Percentiles rank a stretch among this genome's conserved stretches.
phyloP scores from a whole-genome alignment of 1,140 invertebrate genomes.

The Drusus annulatus region DNA sequence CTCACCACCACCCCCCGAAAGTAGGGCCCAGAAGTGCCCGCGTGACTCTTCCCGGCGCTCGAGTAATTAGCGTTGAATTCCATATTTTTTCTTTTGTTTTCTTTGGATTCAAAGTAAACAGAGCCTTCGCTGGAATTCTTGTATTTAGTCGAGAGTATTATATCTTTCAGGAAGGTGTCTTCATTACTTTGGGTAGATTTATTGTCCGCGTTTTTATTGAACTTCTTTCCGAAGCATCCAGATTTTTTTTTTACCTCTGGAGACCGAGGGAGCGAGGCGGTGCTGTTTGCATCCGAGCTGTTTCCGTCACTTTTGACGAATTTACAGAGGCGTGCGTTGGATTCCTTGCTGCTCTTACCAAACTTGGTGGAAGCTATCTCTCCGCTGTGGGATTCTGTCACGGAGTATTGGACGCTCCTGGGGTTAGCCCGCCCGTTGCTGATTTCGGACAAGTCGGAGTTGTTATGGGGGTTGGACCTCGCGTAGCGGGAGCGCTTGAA shows the following conservation, averaged over 20 bases:
- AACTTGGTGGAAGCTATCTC: too few species aligned
- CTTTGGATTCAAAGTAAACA: slow-evolving; percentile 29
- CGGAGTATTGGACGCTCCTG: slow-evolving; percentile 45
- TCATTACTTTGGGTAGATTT: background rate
- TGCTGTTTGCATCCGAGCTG: background rate
- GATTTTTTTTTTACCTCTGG: slow-evolving; percentile 3
- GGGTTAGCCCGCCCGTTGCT: slow-evolving; percentile 6
- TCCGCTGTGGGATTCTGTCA: background rate
- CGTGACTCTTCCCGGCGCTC: slow-evolving; percentile 31
- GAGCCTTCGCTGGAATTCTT: slow-evolving; percentile 24
- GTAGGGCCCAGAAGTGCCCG: background rate
- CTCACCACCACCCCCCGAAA: too few species aligned
- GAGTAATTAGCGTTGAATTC: slow-evolving; percentile 48
- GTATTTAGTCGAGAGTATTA: slow-evolving; percentile 27
- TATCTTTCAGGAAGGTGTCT: slow-evolving; percentile 38
- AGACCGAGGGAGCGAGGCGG: background rate
- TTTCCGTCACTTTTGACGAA: background rate
- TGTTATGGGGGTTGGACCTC: background rate
- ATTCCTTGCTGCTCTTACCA: background rate
- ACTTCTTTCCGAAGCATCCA: slow-evolving; percentile 46
- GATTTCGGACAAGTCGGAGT: slow-evolving; percentile 34
- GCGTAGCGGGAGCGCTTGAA: slow-evolving; percentile 34
- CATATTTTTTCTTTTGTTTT: slow-evolving; percentile 31
- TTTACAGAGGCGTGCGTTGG: background rate
- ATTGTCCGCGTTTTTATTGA: background rate